phyloP scores from a whole-genome alignment of 2,797 vertebrate species.

The Carapus acus region DNA sequence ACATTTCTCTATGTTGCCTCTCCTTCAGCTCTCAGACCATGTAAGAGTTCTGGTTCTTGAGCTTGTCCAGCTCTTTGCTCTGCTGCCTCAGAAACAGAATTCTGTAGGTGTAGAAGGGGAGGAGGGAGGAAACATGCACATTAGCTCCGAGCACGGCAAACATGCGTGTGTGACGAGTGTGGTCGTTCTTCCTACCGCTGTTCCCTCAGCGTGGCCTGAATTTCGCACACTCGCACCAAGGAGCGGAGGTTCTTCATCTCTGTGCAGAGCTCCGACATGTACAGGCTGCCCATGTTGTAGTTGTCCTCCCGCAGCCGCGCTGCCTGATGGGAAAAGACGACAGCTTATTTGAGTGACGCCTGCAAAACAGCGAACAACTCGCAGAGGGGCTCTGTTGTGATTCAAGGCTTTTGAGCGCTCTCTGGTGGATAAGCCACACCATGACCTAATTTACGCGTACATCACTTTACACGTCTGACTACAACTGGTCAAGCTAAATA shows the following conservation, averaged over 20 bases:
- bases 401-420: not conserved
- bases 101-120: conserved; percentile 66
- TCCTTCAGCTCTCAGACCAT: conserved; percentile 84
- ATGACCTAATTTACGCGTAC: not conserved
- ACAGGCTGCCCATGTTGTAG: conserved; percentile 96
- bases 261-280: conserved; percentile 99
- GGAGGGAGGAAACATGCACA: no score
- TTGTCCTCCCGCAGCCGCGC: conserved; percentile 92
- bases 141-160: no score
- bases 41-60: conserved; percentile 99
- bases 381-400: not conserved
- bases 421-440: not conserved
- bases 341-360: not conserved
- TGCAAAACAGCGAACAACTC: not conserved
- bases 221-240: conserved; percentile 98
- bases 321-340: conserved; percentile 68
- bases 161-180: not conserved
- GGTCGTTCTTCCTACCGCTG: conserved; percentile 81
- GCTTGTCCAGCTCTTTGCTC: conserved; percentile 99
- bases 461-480: no score
- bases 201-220: conserved; percentile 98
- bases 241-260: conserved; percentile 99
- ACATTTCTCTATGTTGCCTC: conserved; percentile 29
- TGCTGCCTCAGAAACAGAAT: conserved; percentile 99
- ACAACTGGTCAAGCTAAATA: no score